Evolutionary conservation across 2,113 vertebrate species (phyloP).

Genomic region (Danio rerio): GRCz12tu NC_133196.1:5954001-5954500

Average conservation of each 20-base stretch:
- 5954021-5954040: background rate
- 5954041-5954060: background rate
- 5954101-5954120: constrained; percentile 94
- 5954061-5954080: constrained; percentile 53
- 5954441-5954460: too few relatives aligned
- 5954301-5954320: too few relatives aligned
- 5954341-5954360: too few relatives aligned
- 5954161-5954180: constrained; percentile 96
- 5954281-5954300: too few relatives aligned
- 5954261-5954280: too few relatives aligned
- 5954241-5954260: constrained; percentile 87
- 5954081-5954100: constrained; percentile 96
- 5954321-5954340: too few relatives aligned
- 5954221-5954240: constrained; percentile 99
- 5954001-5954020: background rate
- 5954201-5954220: constrained; percentile 97
- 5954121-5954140: constrained; percentile 90
- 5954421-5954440: too few relatives aligned
- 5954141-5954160: constrained; percentile 96
- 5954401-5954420: too few relatives aligned
- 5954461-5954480: too few relatives aligned
- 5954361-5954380: too few relatives aligned
- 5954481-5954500: too few relatives aligned
- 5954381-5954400: too few relatives aligned
- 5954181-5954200: constrained; percentile 95